Conservation (phyloP, 2,113 vertebrate genomes). For the Rhipidura dahli region DNA sequence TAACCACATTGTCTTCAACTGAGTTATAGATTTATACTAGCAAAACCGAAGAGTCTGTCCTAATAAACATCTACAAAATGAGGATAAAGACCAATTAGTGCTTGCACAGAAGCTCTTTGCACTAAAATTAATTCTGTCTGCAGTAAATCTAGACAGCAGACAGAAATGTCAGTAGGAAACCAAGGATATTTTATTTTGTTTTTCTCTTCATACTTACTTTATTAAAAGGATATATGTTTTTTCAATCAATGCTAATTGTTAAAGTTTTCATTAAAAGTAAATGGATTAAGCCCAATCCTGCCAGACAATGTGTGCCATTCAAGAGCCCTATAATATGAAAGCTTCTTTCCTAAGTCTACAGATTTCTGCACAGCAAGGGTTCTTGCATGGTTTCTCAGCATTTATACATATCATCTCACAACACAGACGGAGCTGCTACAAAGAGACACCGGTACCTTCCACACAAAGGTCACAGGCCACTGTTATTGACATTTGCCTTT, state of each 20-base stretch:
- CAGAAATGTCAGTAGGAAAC: neutral
- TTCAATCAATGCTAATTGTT: neutral
- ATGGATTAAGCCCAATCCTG: neutral
- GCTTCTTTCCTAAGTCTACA: neutral
- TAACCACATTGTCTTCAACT: neutral
- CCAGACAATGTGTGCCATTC: neutral
- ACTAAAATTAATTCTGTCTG: constrained; percentile 1
- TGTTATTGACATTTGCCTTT: constrained; percentile 71
- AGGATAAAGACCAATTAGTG: constrained; percentile 10
- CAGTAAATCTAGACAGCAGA: neutral
- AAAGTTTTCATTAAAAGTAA: neutral
- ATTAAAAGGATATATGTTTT: neutral
- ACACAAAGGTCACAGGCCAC: constrained; percentile 51
- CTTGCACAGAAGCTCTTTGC: neutral
- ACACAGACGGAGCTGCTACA: neutral
- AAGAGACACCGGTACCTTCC: constrained; percentile 7
- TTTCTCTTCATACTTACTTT: neutral
- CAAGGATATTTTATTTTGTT: neutral
- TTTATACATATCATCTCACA: neutral
- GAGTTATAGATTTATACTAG: neutral
- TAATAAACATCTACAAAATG: neutral
- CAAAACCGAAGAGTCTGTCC: neutral
- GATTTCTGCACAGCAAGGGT: neutral
- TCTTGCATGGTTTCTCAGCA: neutral
- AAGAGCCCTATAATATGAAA: neutral